phyloP scores from a whole-genome alignment of 2,797 vertebrate genomes.

The Acipenser ruthenus region DNA sequence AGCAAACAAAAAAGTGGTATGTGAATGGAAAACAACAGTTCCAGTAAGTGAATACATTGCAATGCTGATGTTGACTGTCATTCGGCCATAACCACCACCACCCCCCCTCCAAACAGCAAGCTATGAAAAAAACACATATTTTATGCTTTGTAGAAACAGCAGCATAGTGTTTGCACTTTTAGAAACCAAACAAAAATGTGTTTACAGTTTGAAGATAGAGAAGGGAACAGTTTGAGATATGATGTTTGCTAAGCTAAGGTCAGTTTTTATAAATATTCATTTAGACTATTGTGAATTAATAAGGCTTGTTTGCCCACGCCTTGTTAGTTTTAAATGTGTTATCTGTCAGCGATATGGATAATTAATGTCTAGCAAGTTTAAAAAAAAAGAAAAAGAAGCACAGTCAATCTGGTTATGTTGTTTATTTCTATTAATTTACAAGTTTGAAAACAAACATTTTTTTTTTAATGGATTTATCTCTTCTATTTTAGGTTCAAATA shows the following conservation, averaged over 20 bases:
- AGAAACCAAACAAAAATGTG: background rate
- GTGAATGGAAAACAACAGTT: constrained; percentile 9
- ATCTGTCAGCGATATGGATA: constrained; percentile 48
- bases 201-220: constrained; percentile 22
- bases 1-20: constrained; percentile 10
- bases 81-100: background rate
- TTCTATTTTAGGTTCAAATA: no score
- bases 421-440: no score
- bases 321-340: constrained; percentile 42
- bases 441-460: no score
- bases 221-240: constrained; percentile 33
- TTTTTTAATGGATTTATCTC: no score
- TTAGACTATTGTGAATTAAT: constrained; percentile 48
- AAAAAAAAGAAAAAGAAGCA: no score
- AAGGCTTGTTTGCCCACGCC: constrained; percentile 47
- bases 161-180: background rate
- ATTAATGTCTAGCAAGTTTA: constrained; percentile 36
- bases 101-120: background rate
- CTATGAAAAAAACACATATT: background rate
- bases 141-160: background rate
- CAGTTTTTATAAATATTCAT: constrained; percentile 60
- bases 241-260: constrained; percentile 42
- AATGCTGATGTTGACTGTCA: background rate
- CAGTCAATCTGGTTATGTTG: no score
- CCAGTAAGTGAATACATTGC: constrained; percentile 1